phyloP scores from a whole-genome alignment of 1,140 invertebrate genomes.

The Cotesia typhae region DNA sequence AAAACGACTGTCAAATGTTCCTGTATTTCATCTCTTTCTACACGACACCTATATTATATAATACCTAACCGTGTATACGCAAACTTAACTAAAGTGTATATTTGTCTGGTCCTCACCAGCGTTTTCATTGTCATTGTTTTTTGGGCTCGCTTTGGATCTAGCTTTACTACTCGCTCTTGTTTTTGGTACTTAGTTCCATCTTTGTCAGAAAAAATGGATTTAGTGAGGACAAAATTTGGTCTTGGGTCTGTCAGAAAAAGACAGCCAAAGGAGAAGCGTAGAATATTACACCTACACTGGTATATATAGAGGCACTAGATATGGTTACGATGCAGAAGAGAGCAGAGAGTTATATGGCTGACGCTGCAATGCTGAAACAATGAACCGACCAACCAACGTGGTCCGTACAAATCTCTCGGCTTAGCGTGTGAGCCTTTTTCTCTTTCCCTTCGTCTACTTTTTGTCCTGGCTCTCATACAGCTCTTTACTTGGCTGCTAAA shows the following conservation, averaged over 20 bases:
- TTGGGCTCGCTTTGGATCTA: neutral
- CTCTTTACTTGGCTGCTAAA: slow-evolving; percentile 21
- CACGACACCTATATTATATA: neutral
- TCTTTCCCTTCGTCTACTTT: slow-evolving; percentile 47
- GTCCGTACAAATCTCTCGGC: slow-evolving; percentile 60
- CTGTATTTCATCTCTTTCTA: neutral
- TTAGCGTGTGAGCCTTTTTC: slow-evolving; percentile 47
- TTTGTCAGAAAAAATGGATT: neutral
- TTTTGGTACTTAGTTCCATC: neutral
- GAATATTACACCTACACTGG: neutral
- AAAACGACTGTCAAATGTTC: neutral
- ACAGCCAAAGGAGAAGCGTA: neutral
- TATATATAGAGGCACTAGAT: neutral
- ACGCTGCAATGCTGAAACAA: slow-evolving; percentile 57
- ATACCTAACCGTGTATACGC: no score
- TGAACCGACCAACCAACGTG: slow-evolving; percentile 63
- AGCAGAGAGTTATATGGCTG: slow-evolving; percentile 23
- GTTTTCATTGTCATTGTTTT: neutral
- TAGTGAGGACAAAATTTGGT: slow-evolving; percentile 1
- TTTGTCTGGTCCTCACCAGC: no score
- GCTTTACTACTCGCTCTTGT: neutral
- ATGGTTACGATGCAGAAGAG: neutral
- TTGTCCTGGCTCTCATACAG: slow-evolving; percentile 21
- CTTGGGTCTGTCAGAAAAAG: neutral
- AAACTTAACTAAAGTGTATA: no score